Conservation (phyloP, 2,113 vertebrate species). For the Nothoprocta perdicaria region DNA sequence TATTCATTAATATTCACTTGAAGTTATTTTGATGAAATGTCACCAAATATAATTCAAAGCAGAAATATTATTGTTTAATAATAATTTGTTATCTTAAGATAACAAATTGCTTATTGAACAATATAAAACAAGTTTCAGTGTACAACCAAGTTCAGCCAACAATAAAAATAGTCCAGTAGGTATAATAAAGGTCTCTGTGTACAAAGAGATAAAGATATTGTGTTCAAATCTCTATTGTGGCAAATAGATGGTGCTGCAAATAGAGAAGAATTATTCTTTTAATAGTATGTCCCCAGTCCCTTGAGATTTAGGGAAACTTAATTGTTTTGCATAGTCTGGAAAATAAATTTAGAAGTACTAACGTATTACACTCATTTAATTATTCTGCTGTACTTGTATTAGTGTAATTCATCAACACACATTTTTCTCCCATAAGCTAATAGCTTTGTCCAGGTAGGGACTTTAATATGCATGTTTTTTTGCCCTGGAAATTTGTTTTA, state of each 20-base stretch:
- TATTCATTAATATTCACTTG: neutral
- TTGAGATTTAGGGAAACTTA: conserved; percentile 29
- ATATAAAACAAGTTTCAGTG: neutral
- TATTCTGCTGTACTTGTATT: conserved; percentile 22
- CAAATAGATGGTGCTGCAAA: conserved; percentile 6
- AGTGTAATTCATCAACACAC: conserved; percentile 12
- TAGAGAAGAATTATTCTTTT: conserved; percentile 43
- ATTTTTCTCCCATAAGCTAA: conserved; percentile 18
- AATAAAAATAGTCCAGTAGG: conserved; percentile 7
- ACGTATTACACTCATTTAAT: conserved; percentile 42
- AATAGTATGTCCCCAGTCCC: conserved; percentile 34
- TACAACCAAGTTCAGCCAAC: too few relatives aligned
- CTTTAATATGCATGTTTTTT: neutral
- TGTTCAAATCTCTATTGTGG: neutral
- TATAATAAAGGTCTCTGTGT: conserved; percentile 38
- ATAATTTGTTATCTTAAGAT: neutral
- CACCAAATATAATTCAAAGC: neutral
- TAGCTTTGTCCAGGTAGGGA: neutral
- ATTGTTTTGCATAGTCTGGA: conserved; percentile 45
- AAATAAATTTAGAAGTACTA: conserved; percentile 5
- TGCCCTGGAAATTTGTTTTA: neutral
- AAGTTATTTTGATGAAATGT: neutral
- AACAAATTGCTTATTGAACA: neutral
- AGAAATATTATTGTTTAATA: neutral
- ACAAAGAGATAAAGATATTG: neutral